Conservation (phyloP, 2,888 invertebrate genomes). For the Urechis unicinctus region DNA sequence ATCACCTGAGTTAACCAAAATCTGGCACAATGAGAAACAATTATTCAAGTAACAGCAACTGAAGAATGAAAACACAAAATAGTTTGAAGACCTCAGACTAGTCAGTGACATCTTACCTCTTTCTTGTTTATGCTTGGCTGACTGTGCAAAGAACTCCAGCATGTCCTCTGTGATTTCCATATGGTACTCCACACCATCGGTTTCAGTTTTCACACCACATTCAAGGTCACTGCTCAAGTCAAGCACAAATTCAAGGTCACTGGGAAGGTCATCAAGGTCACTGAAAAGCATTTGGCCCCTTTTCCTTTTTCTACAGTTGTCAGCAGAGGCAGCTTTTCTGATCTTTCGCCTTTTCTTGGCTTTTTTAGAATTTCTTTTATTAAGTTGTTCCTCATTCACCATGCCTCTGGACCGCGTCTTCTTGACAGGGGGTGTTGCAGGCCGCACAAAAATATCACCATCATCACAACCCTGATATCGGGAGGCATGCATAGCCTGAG, state of each 20-base stretch:
- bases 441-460: neutral
- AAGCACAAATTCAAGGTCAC: neutral
- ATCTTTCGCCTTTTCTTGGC: neutral
- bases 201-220: neutral
- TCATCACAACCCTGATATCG: too few relatives aligned
- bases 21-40: too few relatives aligned
- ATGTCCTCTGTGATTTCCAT: slow-evolving; percentile 63
- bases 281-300: neutral
- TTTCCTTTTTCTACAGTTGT: neutral
- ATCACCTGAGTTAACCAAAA: too few relatives aligned
- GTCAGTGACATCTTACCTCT: slow-evolving; percentile 41
- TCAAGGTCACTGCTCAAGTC: too few relatives aligned
- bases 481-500: too few relatives aligned
- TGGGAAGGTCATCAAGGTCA: neutral
- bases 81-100: too few relatives aligned
- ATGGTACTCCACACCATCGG: slow-evolving; percentile 32
- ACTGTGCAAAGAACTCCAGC: slow-evolving; percentile 60
- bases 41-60: too few relatives aligned
- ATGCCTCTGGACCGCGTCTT: neutral
- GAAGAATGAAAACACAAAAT: too few relatives aligned
- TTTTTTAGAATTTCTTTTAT: neutral
- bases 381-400: neutral
- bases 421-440: neutral
- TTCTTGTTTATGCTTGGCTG: slow-evolving; percentile 57
- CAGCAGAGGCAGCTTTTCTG: too few relatives aligned